Base-by-base conservation (phyloP, 2,888 invertebrate genomes). In the Empis livida region DNA sequence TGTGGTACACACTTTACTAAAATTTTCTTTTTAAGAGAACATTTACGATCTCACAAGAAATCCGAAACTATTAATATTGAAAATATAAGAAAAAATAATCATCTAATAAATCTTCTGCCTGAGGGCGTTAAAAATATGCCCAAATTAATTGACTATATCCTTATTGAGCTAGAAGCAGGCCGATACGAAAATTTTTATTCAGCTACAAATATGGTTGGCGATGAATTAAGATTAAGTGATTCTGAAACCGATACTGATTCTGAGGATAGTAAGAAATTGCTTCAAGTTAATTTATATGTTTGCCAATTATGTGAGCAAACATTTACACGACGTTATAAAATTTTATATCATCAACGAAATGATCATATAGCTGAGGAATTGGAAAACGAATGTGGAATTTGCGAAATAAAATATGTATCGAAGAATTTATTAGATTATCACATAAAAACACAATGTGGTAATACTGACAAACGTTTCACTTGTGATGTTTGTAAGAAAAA, bases 371-470 rank as follows among this genome's bases (percentile, higher is more conserved):
- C 76, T 46, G 74, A 75, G 1, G 71, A 74, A 51, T 61, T 73
- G 9, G 73, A 73, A 0, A 61, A 70, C 32, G 68, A 73, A 31
- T 78, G 78, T 54, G 68, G 68, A 30, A 63, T 71, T 16, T 78
- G 78, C 56, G 63, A 68, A 17, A 75, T 73, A 65, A 63, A 71
- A 41, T 76, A 75, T 51, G 73, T 74, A 0, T 71, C 73, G 1
- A 61, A 71, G 43, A 72, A 71, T 49, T 65, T 75, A 14, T 69
- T 78, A 3, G 65, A 68, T 0, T 72, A 75, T 10, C 78, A 78
- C 68, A 40, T 73, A 65, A 58, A 69, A 61, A 56, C 68, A 52
- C 67, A 68, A 48, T 71, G 68, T 44, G 55, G 56, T 10, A 67
- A 66, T 49, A 20, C 41, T 4, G 56, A 58, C 1, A 68, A 68